phyloP scores from a whole-genome alignment of 2,888 invertebrate species.

The Drosophila fungiperda region DNA sequence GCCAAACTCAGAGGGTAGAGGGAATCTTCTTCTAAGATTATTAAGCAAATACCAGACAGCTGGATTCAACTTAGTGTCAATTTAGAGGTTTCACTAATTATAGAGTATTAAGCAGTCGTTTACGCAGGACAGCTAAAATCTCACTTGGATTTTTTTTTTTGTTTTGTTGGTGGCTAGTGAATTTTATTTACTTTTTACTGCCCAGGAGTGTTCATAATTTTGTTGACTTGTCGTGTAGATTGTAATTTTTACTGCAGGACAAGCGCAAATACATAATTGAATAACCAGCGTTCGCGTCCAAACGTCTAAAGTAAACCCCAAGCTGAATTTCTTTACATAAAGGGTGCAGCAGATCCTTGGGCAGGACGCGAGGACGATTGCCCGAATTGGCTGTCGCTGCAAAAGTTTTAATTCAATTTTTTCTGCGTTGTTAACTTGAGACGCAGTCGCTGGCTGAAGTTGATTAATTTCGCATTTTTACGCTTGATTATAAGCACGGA shows the following conservation, averaged over 20 bases:
- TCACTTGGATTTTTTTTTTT: constrained; percentile 1
- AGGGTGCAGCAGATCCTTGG: constrained; percentile 52
- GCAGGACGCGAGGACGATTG: constrained; percentile 15
- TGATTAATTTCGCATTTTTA: constrained; percentile 80
- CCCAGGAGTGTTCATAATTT: constrained; percentile 82
- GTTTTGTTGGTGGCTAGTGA: constrained; percentile 29
- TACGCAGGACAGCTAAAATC: fast-evolving
- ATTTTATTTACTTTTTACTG: constrained; percentile 78
- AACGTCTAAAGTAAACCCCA: constrained; percentile 25
- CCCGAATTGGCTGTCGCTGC: constrained; percentile 26
- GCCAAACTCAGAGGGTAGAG: too few relatives aligned
- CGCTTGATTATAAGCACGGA: constrained; percentile 70
- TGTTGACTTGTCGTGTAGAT: constrained; percentile 82
- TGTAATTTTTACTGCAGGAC: constrained; percentile 83
- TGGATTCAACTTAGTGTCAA: too few relatives aligned
- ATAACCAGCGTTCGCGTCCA: constrained; percentile 54
- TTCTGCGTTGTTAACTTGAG: constrained; percentile 80
- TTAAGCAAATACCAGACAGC: too few relatives aligned
- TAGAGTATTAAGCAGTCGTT: background rate
- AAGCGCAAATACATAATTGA: constrained; percentile 83
- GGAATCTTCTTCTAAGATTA: too few relatives aligned
- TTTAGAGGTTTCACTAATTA: background rate
- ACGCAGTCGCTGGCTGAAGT: constrained; percentile 60
- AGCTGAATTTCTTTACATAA: constrained; percentile 42
- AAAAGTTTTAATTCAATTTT: constrained; percentile 81